Evolutionary conservation across 1,140 invertebrate genomes (phyloP).

Genomic region (Drosophila aff.): DNA sequence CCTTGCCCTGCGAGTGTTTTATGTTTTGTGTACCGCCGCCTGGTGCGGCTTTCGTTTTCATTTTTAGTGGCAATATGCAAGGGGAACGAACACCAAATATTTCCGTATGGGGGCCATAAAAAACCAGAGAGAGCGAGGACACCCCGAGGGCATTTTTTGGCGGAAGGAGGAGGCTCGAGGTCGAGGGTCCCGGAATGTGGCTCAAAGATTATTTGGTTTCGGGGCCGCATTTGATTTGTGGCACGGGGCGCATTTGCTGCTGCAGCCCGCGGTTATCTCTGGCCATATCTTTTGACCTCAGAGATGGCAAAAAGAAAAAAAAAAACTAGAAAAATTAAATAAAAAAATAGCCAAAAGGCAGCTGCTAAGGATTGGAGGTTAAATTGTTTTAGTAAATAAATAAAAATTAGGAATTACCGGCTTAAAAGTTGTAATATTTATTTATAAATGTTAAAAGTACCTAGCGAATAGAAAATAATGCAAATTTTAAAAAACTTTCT

Average conservation of each 20-base stretch:
- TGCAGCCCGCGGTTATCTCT: conserved; percentile 35
- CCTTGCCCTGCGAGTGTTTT: conserved; percentile 29
- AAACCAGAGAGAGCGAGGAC: conserved; percentile 8
- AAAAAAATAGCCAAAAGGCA: background rate
- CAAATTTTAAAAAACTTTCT: too few relatives aligned
- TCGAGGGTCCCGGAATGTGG: conserved; percentile 1
- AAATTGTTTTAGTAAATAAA: too few relatives aligned
- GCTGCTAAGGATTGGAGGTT: background rate
- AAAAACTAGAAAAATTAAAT: background rate
- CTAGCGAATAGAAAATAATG: background rate
- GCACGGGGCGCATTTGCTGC: conserved; percentile 24
- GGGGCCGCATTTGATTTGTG: conserved; percentile 48
- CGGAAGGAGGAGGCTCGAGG: background rate
- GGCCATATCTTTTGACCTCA: conserved; percentile 9
- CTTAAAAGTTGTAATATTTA: too few relatives aligned
- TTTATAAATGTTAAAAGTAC: background rate
- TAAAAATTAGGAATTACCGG: background rate
- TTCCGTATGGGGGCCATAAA: conserved; percentile 77
- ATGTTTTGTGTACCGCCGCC: conserved; percentile 35
- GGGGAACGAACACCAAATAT: conserved; percentile 59
- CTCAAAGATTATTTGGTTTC: conserved; percentile 35
- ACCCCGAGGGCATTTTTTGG: conserved; percentile 1
- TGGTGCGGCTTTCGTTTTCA: conserved; percentile 69
- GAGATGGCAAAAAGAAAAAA: conserved; percentile 1
- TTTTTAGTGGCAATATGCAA: conserved; percentile 80